phyloP scores from a whole-genome alignment of 2,888 invertebrate species.

The Drosophila pseudotakahashii region DNA sequence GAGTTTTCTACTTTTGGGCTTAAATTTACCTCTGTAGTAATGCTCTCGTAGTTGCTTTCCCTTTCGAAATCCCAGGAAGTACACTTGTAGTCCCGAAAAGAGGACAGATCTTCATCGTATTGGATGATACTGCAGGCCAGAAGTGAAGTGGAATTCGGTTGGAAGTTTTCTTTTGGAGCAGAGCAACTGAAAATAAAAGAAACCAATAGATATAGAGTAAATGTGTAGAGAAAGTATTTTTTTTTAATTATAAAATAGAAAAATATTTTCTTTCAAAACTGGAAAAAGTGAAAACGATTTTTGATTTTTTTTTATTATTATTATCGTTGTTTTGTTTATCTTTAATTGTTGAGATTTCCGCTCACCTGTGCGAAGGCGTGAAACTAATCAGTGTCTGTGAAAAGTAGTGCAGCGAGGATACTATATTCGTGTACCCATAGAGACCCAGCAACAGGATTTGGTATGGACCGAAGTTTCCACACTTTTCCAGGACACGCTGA shows the following conservation, averaged over 20 bases:
- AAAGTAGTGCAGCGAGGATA: slow-evolving; percentile 86
- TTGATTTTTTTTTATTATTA: too few species aligned
- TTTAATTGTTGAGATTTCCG: not conserved
- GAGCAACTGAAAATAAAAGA: slow-evolving; percentile 32
- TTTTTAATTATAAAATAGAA: not conserved
- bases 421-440: slow-evolving; percentile 85
- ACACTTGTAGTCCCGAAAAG: slow-evolving; percentile 74
- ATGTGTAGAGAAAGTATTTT: not conserved
- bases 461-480: slow-evolving; percentile 86
- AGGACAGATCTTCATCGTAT: slow-evolving; percentile 29
- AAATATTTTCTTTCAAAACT: too few species aligned
- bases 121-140: slow-evolving; percentile 35
- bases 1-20: slow-evolving; percentile 59
- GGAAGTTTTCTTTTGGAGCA: slow-evolving; percentile 27
- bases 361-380: slow-evolving; percentile 85
- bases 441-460: slow-evolving; percentile 85
- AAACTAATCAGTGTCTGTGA: slow-evolving; percentile 86
- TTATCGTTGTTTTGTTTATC: too few species aligned
- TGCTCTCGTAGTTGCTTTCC: slow-evolving; percentile 86
- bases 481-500: slow-evolving; percentile 85
- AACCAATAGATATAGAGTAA: too few species aligned
- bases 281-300: too few species aligned
- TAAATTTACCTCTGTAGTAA: slow-evolving; percentile 87
- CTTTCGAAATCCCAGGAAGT: slow-evolving; percentile 86
- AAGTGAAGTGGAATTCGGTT: not conserved